Evolutionary conservation across 1,140 invertebrate genomes (phyloP), one percentile per base, ranked within the genome.

Genomic region (Pseudomyrmex pallidus): DNA sequence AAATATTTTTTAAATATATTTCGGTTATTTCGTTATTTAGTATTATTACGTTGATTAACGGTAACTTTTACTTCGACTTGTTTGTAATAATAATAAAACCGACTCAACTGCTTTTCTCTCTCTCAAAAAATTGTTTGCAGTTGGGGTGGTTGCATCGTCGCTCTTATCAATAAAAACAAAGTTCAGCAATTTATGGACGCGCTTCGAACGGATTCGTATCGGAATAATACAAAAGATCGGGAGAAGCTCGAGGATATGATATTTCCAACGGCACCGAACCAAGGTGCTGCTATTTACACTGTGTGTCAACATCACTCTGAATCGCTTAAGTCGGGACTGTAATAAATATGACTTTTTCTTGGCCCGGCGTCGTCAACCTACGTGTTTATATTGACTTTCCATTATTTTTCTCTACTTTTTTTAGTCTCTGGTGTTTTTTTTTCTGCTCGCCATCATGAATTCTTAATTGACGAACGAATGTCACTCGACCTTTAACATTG

Each of bases 111-210:
- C 35, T 5, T 35, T 35, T 35, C 5, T 35, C 0, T 35, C 35
- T 35, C 35, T 35, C 35, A 35, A 35, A 35, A 35, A 35, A 35
- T 35, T 35, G 35, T 35, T 59, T 93, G 12, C 89, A 98, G 98
- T 22, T 99, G 99, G 99, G 99, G 99, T 22, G 99, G 99, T 2
- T 99, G 98, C 94, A 96, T 97, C 78, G 98, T 99, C 15, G 98
- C 98, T 22, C 94, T 99, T 85, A 96, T 97, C 77, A 95, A 96
- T 0, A 94, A 95, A 64, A 95, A 96, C 44, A 95, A 96, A 63
- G 95, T 97, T 1, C 93, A 95, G 2, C 90, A 95, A 63, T 98
- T 98, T 91, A 95, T 99, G 1, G 92, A 96, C 12, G 94, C 93
- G 64, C 92, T 99, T 25, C 96, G 96, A 91, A 94, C 96, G 82